Base-by-base conservation (phyloP, 2,797 vertebrate species). In the Bucorvus abyssinicus region DNA sequence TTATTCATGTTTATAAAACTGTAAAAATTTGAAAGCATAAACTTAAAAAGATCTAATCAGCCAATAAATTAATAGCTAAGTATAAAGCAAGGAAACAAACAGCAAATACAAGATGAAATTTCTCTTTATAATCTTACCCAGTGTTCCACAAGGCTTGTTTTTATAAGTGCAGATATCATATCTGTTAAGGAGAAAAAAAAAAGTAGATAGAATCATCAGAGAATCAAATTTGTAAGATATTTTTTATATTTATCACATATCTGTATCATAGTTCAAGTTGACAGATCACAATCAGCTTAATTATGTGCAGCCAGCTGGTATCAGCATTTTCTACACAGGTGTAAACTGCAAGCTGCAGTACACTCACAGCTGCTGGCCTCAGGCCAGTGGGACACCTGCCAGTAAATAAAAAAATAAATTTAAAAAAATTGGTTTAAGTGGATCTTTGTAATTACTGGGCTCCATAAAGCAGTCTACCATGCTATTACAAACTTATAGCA, bases 81-180 rank as follows among this genome's bases (percentile, higher is more conserved):
- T 42, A 76, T 17, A 59, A 94, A 78, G 34, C 42, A 92, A 80
- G 34, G 23, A n/a, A n/a, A n/a, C n/a, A 77, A 87, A 85, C 9
- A 81, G 53, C 20, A 92, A 95, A 87, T 24, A 78, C 13, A 71
- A 86, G 64, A 45, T 74, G 42, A 93, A 90, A 81, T 89, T 89
- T 90, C 68, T 84, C 59, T 96, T 94, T 90, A 40, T 67, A 88
- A 90, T 98, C 99, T 99, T 98, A 99, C 99, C 99, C 83, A 99
- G 96, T 68, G 99, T 99, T 91, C 99, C 99, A 79, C 99, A 99
- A 91, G 99, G 99, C 98, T 99, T 99, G 98, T 99, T 99, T 98
- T 99, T 99, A 82, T 99, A 99, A 96, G 99, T 99, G 98, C 99
- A 99, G 98, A 99, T 99, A 98, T 99, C 99, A 30, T 99, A 99